Evolutionary conservation across 2,113 vertebrate species (phyloP).

Genomic region (Lasiurus cinereus): DNA sequence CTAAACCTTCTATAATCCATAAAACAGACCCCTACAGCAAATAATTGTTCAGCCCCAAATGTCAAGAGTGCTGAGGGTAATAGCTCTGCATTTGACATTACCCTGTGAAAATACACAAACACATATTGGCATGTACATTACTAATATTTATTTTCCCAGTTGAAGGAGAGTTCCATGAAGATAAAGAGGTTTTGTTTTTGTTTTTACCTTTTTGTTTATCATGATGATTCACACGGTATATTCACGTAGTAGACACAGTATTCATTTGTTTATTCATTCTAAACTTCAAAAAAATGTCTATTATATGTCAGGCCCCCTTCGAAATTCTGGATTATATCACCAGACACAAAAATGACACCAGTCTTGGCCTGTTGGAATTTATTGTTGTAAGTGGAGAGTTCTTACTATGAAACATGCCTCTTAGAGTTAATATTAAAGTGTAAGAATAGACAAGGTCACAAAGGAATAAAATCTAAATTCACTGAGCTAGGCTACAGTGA

Average conservation of each 20-base stretch:
- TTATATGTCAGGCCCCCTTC: background rate
- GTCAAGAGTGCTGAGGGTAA: background rate
- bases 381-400: background rate
- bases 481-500: background rate
- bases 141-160: background rate
- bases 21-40: background rate
- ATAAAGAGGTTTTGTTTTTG: background rate
- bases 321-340: background rate
- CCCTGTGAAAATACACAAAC: background rate
- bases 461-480: slow-evolving; percentile 7
- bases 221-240: background rate
- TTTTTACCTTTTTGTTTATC: background rate
- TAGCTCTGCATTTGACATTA: background rate
- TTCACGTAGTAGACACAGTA: background rate
- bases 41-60: background rate
- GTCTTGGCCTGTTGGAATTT: background rate
- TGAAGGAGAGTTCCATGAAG: background rate
- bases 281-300: background rate
- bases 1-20: background rate
- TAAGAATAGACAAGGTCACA: slow-evolving; percentile 20
- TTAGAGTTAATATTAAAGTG: background rate
- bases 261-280: background rate
- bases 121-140: background rate
- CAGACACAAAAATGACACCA: background rate
- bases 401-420: background rate